A percentile compares a stretch with the other conserved stretches of the same genome.
Conservation (phyloP, 2,888 invertebrate species). For the Bellardia bayeri region DNA sequence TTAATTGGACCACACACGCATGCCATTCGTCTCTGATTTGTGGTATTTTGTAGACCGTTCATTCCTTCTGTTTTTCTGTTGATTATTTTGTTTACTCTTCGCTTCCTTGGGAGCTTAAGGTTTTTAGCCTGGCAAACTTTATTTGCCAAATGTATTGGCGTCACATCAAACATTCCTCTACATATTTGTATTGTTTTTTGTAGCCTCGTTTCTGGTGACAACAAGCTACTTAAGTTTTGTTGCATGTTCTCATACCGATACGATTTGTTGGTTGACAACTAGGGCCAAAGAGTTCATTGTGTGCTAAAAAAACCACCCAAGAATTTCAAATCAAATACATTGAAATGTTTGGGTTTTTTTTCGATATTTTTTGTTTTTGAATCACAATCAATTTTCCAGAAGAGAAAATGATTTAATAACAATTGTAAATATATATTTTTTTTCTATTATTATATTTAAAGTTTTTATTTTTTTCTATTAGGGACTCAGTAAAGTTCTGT, state of each 20-base stretch:
- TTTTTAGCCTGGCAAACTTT: conserved; percentile 39
- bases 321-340: conserved; percentile 37
- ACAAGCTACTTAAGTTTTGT: conserved; percentile 80
- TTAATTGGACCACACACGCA: conserved; percentile 82
- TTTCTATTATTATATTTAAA: not conserved
- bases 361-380: not conserved
- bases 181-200: conserved; percentile 35
- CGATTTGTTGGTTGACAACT: conserved; percentile 65
- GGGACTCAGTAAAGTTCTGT: too few relatives aligned
- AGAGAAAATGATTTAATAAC: not conserved
- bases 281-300: conserved; percentile 46
- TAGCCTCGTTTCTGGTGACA: conserved; percentile 79
- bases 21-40: conserved; percentile 61
- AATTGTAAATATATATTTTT: too few relatives aligned
- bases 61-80: conserved; percentile 39
- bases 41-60: conserved; percentile 49
- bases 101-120: conserved; percentile 17
- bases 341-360: conserved; percentile 9
- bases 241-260: conserved; percentile 57
- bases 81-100: conserved; percentile 3
- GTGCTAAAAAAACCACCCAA: conserved; percentile 69
- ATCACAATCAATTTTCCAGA: conserved; percentile 8
- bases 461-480: too few relatives aligned
- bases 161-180: conserved; percentile 79
- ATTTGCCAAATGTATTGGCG: conserved; percentile 74